Base-by-base conservation (phyloP, 1,140 invertebrate genomes). In the Anadara kagoshimensis region DNA sequence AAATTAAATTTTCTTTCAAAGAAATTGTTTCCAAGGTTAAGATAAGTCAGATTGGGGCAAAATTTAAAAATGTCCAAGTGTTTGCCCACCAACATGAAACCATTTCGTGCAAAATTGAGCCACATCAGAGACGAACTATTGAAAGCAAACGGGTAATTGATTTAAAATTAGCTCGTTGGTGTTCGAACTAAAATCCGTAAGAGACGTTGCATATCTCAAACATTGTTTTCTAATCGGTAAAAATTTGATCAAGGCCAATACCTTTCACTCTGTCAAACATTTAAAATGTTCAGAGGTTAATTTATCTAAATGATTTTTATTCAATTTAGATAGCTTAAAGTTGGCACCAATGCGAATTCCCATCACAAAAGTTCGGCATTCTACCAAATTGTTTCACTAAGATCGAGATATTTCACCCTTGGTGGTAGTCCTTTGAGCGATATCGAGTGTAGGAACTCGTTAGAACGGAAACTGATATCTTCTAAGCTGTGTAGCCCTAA, bases 251-350 rank as follows among this genome's bases (percentile, higher is more conserved):
- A 67, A 41, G 43, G 43, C 44, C 10, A 67, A 41, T 22, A 26
- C 14, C n/a, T 67, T 29, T 10, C 54, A 22, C 3, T 57, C 56
- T 20, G 49, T 29, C 29, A 67, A 26, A 56, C 64, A 67, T 57
- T 24, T 57, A 67, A 67, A 67, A 29, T 41, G 5, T 54, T 58
- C 26, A 24, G 16, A 5, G n/a, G 16, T 5, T n/a, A 56, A 41
- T 0, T 41, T 56, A 36, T 41, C 16, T 56, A 12, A 56, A 41
- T 67, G 24, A 24, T 67, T 26, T 16, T 67, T 43, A 56, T 10
- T 14, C 54, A 43, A 41, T 67, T 24, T 18, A 56, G 41, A 8
- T 29, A 12, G 14, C 7, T 56, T n/a, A 44, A 26, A 43, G 22
- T 56, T 56, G 16, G 36, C 8, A 67, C 8, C 49, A 51, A 51